Evolutionary conservation across 2,113 vertebrate species (phyloP), one percentile per base, ranked within the genome.

Genomic region (Trichechus manatus): DNA sequence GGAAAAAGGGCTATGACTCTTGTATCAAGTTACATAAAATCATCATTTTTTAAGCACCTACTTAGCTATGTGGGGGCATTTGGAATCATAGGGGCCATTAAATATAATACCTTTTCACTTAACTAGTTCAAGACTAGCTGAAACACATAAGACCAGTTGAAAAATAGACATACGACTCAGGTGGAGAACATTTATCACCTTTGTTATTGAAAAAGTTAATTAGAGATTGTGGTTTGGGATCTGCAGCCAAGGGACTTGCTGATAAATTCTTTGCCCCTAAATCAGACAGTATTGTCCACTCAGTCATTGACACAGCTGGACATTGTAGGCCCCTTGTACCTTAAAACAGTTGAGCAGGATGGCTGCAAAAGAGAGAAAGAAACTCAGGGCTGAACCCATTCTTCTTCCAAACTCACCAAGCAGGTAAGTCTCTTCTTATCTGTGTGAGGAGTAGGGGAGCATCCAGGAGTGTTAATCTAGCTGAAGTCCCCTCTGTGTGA

Each of bases 101-200:
- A 63, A 14, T 56, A 42, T 91, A 87, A 84, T 72, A 68, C 8
- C n/a, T 17, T 47, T 93, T 93, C 17, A 68, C 25, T 75, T 95
- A 64, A 90, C 44, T 91, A 74, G 33, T 79, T 91, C 64, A 95
- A 91, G 39, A 95, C 64, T 50, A 81, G 87, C 53, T 88, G 15
- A 72, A 95, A 95, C 50, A 93, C 13, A 87, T 70, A 87, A 77
- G 64, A 84, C 63, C 36, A 95, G 8, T 27, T 78, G 83, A 95
- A 87, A 83, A 59, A 84, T 31, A 78, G 70, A 90, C 50, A 10
- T 75, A 79, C 44, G 23, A 70, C 78, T 88, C 42, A 23, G 44
- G 5, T 66, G 19, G 6, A 25, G 66, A 89, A 80, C 74, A 93
- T 86, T 77, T 53, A 70, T 17, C 66, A 81, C 50, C 25, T 85